phyloP scores from a whole-genome alignment of 2,797 vertebrate genomes.

The Naso thynnoides region DNA sequence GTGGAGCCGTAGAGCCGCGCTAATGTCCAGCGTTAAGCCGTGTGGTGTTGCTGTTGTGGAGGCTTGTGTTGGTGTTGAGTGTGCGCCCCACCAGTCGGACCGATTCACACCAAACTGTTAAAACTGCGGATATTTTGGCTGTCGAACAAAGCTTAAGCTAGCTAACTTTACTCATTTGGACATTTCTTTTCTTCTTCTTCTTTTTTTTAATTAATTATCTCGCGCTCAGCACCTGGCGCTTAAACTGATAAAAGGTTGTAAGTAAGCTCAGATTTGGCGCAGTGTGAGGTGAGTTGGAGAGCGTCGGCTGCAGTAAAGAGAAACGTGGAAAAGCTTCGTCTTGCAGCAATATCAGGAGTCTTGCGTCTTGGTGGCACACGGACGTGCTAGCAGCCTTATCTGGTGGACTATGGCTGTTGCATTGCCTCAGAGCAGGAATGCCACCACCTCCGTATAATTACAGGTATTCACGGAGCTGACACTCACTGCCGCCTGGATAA shows the following conservation, averaged over 20 bases:
- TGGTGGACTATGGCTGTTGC: constrained; percentile 38
- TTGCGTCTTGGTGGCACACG: constrained; percentile 4
- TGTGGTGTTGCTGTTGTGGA: constrained; percentile 13
- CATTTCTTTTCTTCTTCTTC: background rate
- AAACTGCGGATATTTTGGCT: constrained; percentile 42
- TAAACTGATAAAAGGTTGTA: background rate
- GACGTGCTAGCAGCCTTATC: background rate
- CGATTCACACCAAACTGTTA: constrained; percentile 30
- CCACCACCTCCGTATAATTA: constrained; percentile 57
- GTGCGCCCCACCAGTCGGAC: constrained; percentile 41
- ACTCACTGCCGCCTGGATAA: constrained; percentile 54
- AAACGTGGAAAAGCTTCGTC: background rate
- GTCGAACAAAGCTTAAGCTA: background rate
- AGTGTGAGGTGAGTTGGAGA: constrained; percentile 41
- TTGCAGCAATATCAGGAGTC: background rate
- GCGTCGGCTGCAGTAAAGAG: constrained; percentile 3
- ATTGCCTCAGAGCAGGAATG: constrained; percentile 58
- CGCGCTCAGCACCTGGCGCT: constrained; percentile 19
- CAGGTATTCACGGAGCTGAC: constrained; percentile 66
- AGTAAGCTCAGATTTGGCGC: constrained; percentile 46
- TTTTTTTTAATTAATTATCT: too few species aligned
- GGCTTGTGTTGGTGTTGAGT: constrained; percentile 28
- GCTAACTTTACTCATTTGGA: background rate
- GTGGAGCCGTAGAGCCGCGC: background rate
- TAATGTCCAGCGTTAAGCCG: background rate